Base-by-base conservation (phyloP, 2,113 vertebrate genomes). In the Triplophysa rosa region DNA sequence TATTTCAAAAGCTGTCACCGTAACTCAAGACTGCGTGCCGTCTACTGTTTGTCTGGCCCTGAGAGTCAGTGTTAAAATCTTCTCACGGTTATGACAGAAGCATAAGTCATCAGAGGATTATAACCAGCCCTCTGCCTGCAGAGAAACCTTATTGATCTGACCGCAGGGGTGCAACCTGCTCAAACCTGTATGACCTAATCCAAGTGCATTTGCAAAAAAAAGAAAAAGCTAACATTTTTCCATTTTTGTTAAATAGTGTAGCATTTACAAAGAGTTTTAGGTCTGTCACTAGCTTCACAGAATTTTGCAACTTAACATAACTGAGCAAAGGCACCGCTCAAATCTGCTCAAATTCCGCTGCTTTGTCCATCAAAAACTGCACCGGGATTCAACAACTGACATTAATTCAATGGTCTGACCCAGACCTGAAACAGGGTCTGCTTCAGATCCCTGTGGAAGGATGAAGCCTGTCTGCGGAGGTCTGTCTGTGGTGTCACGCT, bases 401-500 rank as follows among this genome's bases (percentile, higher is more conserved):
- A 73, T 91, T 93, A 92, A 23, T 26, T 92, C 91, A 89, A 26
- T 73, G 89, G 87, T 90, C 90, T 94, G 94, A 95, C 94, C 94
- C 91, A 79, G 86, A 86, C 92, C 89, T 91, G 91, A 93, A 90
- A 88, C 89, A 37, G 0, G 91, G 91, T 78, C 40, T 54, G 23
- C 62, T 26, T 66, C 59, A 67, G 49, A 77, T 63, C 45, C 59
- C 54, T 58, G 23, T 47, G 56, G 9, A 45, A 56, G 87, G 92
- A 76, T 19, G 26, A 76, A 64, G 61, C 61, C 42, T 92, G 95
- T 94, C 93, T 93, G 92, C 91, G 76, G 90, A 90, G 91, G 93
- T 93, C 91, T 92, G 91, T 93, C 93, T 91, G 92, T 91, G 85
- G 86, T 94, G 93, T 96, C 94, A 93, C 94, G 94, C 91, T 94